Percentiles rank a stretch among this genome's conserved stretches.
These are phyloP conservation scores for Sciurus niger DNA, from an alignment of 2,113 vertebrate species.

Conservation along the genomic window DNA sequence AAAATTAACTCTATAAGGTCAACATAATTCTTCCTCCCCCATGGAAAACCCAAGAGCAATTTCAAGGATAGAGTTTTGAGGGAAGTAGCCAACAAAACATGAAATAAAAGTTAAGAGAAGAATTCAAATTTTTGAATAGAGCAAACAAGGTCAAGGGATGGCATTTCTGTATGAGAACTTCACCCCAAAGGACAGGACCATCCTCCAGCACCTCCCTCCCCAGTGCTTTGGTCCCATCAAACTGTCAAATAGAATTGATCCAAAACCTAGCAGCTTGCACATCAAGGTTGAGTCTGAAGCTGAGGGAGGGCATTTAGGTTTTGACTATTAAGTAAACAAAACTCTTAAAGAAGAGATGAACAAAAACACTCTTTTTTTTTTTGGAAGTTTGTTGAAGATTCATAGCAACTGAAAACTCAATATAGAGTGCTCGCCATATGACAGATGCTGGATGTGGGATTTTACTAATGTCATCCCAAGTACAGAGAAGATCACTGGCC, in stretches of 20 bases:
- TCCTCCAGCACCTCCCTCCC: rapidly evolving
- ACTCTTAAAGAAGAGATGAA: neutral
- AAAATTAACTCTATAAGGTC: slow-evolving; percentile 65
- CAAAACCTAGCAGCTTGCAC: neutral
- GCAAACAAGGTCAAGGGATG: neutral
- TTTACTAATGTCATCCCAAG: neutral
- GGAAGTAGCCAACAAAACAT: neutral
- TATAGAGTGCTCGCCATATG: neutral
- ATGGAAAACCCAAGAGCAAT: slow-evolving; percentile 40
- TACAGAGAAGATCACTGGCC: neutral
- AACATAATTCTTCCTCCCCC: neutral
- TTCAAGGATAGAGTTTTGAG: slow-evolving; percentile 22
- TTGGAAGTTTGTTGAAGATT: neutral
- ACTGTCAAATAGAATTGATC: neutral
- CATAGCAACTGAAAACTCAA: neutral
- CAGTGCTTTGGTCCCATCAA: rapidly evolving
- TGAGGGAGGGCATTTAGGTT: neutral
- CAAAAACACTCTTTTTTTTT: neutral
- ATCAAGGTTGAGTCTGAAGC: neutral
- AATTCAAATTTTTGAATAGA: neutral
- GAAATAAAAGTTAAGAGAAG: slow-evolving; percentile 46
- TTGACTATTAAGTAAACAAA: neutral
- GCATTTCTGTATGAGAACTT: neutral
- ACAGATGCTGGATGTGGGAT: neutral
- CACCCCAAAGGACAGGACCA: neutral